Percentiles rank a stretch among this genome's conserved stretches.
Conservation (phyloP, 2,888 invertebrate species). For the Frankliniella fusca region DNA sequence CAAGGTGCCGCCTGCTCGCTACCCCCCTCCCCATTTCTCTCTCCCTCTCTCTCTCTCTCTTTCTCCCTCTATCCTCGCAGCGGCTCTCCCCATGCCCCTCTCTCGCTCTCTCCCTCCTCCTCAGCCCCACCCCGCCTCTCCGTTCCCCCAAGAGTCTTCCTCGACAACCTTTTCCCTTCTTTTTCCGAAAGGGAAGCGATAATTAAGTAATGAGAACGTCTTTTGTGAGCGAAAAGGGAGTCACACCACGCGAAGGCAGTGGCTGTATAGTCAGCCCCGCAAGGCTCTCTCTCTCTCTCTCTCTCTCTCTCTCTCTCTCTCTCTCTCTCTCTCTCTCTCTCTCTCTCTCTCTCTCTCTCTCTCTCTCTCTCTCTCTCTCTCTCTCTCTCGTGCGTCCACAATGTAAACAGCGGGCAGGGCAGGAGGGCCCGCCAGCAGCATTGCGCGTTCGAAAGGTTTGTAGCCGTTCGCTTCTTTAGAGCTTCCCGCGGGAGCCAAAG, state of each 20-base stretch:
- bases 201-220: background rate
- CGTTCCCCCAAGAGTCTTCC: background rate
- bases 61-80: too few species aligned
- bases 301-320: background rate
- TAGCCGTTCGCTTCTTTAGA: background rate
- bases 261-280: background rate
- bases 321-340: background rate
- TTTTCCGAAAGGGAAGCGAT: background rate
- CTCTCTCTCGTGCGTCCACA: background rate
- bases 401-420: background rate
- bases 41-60: too few species aligned
- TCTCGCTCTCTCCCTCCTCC: too few species aligned
- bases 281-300: background rate
- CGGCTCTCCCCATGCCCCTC: too few species aligned
- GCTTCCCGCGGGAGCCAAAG: background rate
- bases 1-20: too few species aligned
- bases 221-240: background rate
- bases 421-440: too few species aligned
- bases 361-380: constrained; percentile 1
- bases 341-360: background rate
- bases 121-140: too few species aligned
- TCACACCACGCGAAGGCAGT: background rate
- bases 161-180: background rate
- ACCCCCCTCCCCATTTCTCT: too few species aligned
- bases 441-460: background rate